phyloP scores from a whole-genome alignment of 2,888 invertebrate species.

The Germaria angustata region DNA sequence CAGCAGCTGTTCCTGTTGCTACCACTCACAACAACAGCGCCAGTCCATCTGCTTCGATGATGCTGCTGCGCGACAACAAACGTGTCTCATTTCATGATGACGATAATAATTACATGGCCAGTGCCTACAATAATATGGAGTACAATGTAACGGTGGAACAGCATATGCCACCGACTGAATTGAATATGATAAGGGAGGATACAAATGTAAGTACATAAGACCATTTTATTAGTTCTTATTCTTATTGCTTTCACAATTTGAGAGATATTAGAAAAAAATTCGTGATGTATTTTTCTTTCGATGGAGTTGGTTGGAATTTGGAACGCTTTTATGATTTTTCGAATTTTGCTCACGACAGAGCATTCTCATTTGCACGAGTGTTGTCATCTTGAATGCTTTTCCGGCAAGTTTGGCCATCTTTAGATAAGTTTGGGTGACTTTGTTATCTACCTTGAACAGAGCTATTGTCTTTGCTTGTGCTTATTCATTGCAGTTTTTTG shows the following conservation, averaged over 20 bases:
- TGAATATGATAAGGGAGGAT: slow-evolving; percentile 85
- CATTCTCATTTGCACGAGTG: too few species aligned
- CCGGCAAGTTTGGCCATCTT: too few species aligned
- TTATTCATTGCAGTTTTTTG: too few species aligned
- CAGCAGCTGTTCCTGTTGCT: slow-evolving; percentile 16
- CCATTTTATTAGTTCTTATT: background rate
- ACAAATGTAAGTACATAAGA: slow-evolving; percentile 85
- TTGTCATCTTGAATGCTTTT: too few species aligned
- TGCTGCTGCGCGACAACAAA: slow-evolving; percentile 81
- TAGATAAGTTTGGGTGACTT: too few species aligned
- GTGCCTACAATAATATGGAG: slow-evolving; percentile 65
- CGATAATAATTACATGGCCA: slow-evolving; percentile 77
- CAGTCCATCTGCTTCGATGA: slow-evolving; percentile 60
- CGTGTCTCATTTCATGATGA: slow-evolving; percentile 89
- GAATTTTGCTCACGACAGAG: too few species aligned
- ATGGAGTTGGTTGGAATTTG: too few species aligned
- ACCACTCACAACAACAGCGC: slow-evolving; percentile 63
- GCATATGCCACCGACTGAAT: slow-evolving; percentile 71
- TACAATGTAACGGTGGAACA: slow-evolving; percentile 76
- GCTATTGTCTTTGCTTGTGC: too few species aligned
- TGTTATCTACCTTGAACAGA: too few species aligned
- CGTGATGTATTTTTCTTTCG: background rate
- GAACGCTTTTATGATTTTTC: too few species aligned
- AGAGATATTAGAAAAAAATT: too few species aligned
- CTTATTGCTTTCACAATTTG: too few species aligned